A percentile compares a stretch with the other conserved stretches of the same genome.
Conservation (phyloP, 2,113 vertebrate species). For the Tragelaphus strepsiceros region DNA sequence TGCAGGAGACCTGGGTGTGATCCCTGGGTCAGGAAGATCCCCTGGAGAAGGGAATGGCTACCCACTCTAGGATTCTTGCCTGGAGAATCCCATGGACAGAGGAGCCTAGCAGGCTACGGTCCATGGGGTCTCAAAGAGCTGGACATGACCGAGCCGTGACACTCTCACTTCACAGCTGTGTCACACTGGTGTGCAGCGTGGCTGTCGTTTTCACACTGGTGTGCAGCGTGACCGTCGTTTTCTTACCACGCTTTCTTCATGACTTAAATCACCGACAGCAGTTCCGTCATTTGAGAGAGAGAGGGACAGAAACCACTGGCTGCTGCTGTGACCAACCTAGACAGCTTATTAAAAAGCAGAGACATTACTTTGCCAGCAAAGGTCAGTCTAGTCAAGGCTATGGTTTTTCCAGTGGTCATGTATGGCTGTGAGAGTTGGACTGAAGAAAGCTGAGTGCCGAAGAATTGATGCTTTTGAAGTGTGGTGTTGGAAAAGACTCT, state of each 20-base stretch:
- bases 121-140: neutral
- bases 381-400: neutral
- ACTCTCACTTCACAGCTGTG: neutral
- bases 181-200: neutral
- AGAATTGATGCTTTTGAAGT: neutral
- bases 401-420: neutral
- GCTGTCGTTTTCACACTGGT: neutral
- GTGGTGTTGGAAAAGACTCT: neutral
- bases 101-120: neutral
- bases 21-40: neutral
- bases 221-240: neutral
- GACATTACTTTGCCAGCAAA: neutral
- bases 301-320: neutral
- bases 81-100: neutral
- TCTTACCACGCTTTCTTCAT: neutral
- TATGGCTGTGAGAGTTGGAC: neutral
- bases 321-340: neutral
- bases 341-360: neutral
- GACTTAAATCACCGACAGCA: accelerated
- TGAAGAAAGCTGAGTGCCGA: neutral
- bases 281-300: neutral
- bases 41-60: neutral
- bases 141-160: neutral
- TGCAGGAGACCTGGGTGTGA: neutral
- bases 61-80: neutral